These are phyloP conservation scores for Aspidiotus destructor DNA, from an alignment of 2,888 invertebrate genomes.

Conservation along the genomic window DNA sequence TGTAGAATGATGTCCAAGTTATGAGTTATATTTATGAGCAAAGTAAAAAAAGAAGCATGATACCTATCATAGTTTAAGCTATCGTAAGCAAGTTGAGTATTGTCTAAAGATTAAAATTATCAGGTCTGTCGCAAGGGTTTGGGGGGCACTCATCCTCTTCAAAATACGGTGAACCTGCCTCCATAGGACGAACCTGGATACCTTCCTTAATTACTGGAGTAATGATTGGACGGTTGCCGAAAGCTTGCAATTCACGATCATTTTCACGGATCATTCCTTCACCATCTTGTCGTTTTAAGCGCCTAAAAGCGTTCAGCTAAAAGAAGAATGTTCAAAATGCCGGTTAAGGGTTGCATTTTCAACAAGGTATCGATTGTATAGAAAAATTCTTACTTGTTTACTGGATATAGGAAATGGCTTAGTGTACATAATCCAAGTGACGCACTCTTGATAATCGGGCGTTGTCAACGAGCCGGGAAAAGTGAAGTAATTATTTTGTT, in stretches of 20 bases:
- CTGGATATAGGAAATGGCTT: slow-evolving; percentile 13
- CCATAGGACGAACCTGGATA: no score
- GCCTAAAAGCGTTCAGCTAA: slow-evolving; percentile 13
- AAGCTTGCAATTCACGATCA: slow-evolving; percentile 17
- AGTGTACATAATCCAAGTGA: slow-evolving; percentile 35
- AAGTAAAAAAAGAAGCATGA: no score
- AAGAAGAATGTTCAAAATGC: not conserved
- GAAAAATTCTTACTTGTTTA: slow-evolving; percentile 7
- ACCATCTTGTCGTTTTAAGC: not conserved
- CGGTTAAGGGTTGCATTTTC: not conserved
- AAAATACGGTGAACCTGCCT: no score
- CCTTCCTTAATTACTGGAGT: slow-evolving; percentile 1
- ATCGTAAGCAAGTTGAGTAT: no score
- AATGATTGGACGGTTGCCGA: slow-evolving; percentile 12
- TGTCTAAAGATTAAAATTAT: no score
- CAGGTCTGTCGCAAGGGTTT: no score
- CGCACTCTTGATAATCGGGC: slow-evolving; percentile 33
- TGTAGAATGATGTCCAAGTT: no score
- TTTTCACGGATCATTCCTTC: slow-evolving; percentile 7
- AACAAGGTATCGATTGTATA: not conserved
- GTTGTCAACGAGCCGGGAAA: slow-evolving; percentile 36
- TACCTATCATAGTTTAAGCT: no score
- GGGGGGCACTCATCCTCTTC: no score
- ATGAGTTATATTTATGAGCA: no score
- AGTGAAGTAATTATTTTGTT: slow-evolving; percentile 33